These are phyloP conservation scores for Galemys pyrenaicus DNA, from an alignment of 2,113 vertebrate species.

Conservation along the genomic window DNA sequence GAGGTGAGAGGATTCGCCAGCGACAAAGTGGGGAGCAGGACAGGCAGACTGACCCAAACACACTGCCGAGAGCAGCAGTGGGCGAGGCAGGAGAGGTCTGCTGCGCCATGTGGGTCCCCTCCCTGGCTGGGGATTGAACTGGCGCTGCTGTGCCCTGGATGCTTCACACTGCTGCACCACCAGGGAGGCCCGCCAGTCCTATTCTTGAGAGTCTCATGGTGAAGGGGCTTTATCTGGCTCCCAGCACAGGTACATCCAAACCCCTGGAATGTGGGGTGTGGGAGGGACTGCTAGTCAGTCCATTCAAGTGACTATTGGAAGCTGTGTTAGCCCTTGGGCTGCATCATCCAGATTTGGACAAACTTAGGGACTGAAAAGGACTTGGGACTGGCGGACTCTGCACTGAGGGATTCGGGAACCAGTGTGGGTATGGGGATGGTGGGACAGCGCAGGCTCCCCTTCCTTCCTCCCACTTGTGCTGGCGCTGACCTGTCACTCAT, in stretches of 20 bases:
- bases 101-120: no score
- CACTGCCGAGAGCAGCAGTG: no score
- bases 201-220: not conserved
- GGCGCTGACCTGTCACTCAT: conserved; percentile 51
- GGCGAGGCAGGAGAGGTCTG: no score
- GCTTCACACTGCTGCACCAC: no score
- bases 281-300: not conserved
- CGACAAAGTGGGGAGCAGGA: no score
- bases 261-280: no score
- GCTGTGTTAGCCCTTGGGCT: not conserved
- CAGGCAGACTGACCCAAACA: no score
- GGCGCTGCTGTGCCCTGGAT: no score
- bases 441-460: not conserved
- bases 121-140: no score
- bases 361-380: not conserved
- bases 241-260: not conserved
- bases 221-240: not conserved
- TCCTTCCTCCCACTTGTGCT: not conserved
- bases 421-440: not conserved
- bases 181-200: no score
- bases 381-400: not conserved
- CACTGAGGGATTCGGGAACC: not conserved
- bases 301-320: not conserved
- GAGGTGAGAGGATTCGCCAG: no score
- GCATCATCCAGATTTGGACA: not conserved